Conservation (phyloP, 2,113 vertebrate genomes). For the Oenanthe oenanthe region DNA sequence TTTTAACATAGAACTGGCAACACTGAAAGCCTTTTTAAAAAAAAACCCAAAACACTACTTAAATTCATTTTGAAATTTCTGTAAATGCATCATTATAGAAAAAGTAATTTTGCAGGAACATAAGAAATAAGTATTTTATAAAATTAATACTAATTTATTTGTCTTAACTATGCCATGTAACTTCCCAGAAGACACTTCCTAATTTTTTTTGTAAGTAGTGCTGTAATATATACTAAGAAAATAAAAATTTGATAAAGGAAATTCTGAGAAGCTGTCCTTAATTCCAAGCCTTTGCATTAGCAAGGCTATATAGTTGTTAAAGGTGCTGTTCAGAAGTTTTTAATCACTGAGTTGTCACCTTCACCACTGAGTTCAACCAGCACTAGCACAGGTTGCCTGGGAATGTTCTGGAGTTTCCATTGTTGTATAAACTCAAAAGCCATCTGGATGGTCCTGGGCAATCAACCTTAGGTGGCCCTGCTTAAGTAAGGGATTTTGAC, state of each 20-base stretch:
- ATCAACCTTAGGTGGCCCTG: background rate
- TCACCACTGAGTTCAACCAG: background rate
- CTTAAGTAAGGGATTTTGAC: background rate
- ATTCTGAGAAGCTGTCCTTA: background rate
- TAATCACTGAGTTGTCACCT: background rate
- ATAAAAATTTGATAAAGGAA: background rate
- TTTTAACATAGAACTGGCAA: background rate
- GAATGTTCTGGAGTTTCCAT: background rate
- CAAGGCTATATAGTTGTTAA: background rate
- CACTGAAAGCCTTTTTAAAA: background rate
- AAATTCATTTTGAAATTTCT: background rate
- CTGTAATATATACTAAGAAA: background rate
- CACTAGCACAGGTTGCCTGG: background rate
- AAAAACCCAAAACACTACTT: background rate
- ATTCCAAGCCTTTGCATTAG: background rate
- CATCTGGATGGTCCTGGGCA: background rate
- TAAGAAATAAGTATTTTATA: background rate
- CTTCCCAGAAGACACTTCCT: background rate
- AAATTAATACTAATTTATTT: background rate
- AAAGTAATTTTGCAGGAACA: background rate
- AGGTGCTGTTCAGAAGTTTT: background rate
- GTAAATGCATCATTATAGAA: background rate
- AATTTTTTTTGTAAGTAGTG: accelerated
- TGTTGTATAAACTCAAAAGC: background rate
- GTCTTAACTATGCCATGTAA: background rate